Base-by-base conservation (phyloP, 2,797 vertebrate genomes). In the Chelonia mydas region DNA sequence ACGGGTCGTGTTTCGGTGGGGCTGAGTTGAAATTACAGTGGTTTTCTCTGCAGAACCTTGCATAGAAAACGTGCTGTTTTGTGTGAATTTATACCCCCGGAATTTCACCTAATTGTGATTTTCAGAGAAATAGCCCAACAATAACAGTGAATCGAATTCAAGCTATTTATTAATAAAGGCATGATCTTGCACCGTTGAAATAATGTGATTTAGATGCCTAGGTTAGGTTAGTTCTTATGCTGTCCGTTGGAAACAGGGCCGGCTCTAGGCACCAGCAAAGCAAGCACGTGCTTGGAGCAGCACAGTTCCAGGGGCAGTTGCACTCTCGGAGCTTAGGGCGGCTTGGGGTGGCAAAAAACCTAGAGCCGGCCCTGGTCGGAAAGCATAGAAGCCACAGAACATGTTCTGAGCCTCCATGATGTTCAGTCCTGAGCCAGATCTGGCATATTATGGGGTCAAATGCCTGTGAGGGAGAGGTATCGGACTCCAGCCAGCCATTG, bases 21-120 rank as follows among this genome's bases (percentile, higher is more conserved):
- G 93, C 90, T 86, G 74, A 17, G 86, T 93, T 93, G 91, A 95
- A 96, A 97, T 95, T 93, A 90, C 65, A 93, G 89, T 88, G 88
- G 81, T 96, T 92, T 61, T 61, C 83, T 96, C 97, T 86, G 87
- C 16, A 37, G 76, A 61, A 45, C 91, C 94, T 97, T 95, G 96
- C 88, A 95, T 96, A 94, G 65, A 96, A 72, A 90, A 89, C 84
- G 59, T 87, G 86, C 74, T 95, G 84, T 7, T 97, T 94, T 94
- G 90, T 68, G 65, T 10, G n/a, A 37, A n/a, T 37, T 68, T 21
- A 37, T 37, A 68, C n/a, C 65, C 28, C 7, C 61, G n/a, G 17
- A 16, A 65, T n/a, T 65, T n/a, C 33, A n/a, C 33, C 33, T 65
- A 17, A 65, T 33, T 65, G 33, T n/a, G 17, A 37, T 37, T 68